Base-by-base conservation (phyloP, 2,888 invertebrate genomes). In the Callyntrura guangdongensis region DNA sequence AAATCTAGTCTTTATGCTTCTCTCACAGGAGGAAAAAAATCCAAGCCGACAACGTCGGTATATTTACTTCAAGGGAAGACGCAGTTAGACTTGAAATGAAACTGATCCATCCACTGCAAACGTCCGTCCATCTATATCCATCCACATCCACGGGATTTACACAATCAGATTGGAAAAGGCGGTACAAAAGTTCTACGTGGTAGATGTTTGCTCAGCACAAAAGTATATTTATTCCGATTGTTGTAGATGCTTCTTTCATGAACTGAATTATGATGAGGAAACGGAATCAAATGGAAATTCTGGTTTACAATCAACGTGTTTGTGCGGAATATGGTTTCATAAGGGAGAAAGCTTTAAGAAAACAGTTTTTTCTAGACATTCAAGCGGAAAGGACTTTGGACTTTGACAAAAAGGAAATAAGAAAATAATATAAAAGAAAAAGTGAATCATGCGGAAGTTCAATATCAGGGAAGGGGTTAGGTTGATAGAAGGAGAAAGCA, bases 231-330 rank as follows among this genome's bases (percentile, higher is more conserved):
- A 69, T 69, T 27, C n/a, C 17, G 20, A 17, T 72, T 9, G 72
- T 20, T 72, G 45, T 45, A 72, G 9, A 72, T 47, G 72, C 72
- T 8, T 45, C 6, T 72, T 47, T n/a, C n/a, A n/a, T n/a, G n/a
- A n/a, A n/a, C 72, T 45, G 53, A 69, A 74, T 86, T 69, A 86
- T 86, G 86, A 86, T 84, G 67, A 72, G 69, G 84, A 74, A 72
- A 47, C 56, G 36, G 86, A 86, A 86, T 86, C 45, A 56, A 56
- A 86, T 86, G 56, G 27, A 86, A 72, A 86, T 56, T 47, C 45
- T 74, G 59, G 53, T 86, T 22, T 8, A 0, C 53, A 45, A 84
- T 84, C 67, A 82, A 61, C 47, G 67, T 67, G 22, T 83, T 81
- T 84, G 17, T 49, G 9, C 27, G 72, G 86, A 14, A 49, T 27